Evolutionary conservation across 2,113 vertebrate species (phyloP).

Genomic region (Chelonoidis abingdonii): DNA sequence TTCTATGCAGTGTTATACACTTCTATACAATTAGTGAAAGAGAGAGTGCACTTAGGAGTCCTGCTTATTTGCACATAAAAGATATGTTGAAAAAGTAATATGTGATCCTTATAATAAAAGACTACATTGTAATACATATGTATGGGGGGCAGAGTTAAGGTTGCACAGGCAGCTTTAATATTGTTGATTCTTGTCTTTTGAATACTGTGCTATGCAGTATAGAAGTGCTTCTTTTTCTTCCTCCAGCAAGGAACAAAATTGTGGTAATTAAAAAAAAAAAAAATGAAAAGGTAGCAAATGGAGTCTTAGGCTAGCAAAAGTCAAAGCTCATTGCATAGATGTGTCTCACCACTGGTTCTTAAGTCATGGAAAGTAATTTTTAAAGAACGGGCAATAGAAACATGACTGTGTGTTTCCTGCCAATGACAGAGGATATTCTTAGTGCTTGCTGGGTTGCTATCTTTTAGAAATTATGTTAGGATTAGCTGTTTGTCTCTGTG

Average conservation of each 20-base stretch:
- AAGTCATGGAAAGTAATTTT: background rate
- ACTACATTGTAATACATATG: background rate
- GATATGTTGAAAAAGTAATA: background rate
- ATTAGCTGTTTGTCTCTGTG: background rate
- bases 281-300: background rate
- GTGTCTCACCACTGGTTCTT: background rate
- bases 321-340: background rate
- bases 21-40: background rate
- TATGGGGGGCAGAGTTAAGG: background rate
- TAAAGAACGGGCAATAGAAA: background rate
- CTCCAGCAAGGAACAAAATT: background rate
- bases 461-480: background rate
- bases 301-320: background rate
- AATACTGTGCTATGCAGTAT: background rate
- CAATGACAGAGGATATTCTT: background rate
- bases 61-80: background rate
- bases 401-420: background rate
- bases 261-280: background rate
- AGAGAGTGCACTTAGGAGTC: background rate
- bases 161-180: background rate
- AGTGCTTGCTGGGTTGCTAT: background rate
- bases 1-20: background rate
- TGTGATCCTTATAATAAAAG: background rate
- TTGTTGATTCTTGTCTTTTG: background rate
- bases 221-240: background rate